Evolutionary conservation across 2,797 vertebrate species (phyloP), one percentile per base, ranked within the genome.

Genomic region (Falco rusticolus): DNA sequence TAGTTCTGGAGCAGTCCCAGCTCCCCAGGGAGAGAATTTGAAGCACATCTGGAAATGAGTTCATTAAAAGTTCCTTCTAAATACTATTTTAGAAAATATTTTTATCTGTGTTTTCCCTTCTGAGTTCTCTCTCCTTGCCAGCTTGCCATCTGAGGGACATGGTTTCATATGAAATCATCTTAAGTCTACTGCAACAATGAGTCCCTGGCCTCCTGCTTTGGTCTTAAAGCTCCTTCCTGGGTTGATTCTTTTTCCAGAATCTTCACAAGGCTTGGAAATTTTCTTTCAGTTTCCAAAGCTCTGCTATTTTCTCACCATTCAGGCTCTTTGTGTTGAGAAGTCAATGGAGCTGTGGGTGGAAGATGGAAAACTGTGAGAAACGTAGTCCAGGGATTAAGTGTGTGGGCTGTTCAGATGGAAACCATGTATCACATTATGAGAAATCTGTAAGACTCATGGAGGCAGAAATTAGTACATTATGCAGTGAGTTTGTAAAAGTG

Each of bases 261-360:
- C 59, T 80, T 90, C 95, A 61, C 92, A 87, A 94, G 11, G 37
- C 89, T 96, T 97, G 92, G 77, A 94, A 96, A 96, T 83, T 93
- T 97, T 90, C 96, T 76, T 76, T 96, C 90, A 87, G 47, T 95
- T 97, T 96, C 86, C 91, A 97, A 83, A 45, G 19, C 77, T 96
- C 91, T 94, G 93, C 95, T 97, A 87, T 97, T 97, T 96, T 97
- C 95, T 98, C 54, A 59, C 84, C 33, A 65, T 96, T 97, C 97
- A 82, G 66, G 83, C 78, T 97, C 94, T 97, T 97, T 97, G 91
- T 97, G 93, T 91, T 89, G 94, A 97, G 87, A 96, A 98, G 96
- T 98, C 97, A 97, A 95, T 96, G 97, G 97, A 96, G 83, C 83
- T 95, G 98, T 97, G 97, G 97, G 97, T 96, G 97, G 97, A 97